Percentiles rank a stretch among this genome's conserved stretches.
phyloP scores from a whole-genome alignment of 2,888 invertebrate genomes.

The Cerastoderma edule region DNA sequence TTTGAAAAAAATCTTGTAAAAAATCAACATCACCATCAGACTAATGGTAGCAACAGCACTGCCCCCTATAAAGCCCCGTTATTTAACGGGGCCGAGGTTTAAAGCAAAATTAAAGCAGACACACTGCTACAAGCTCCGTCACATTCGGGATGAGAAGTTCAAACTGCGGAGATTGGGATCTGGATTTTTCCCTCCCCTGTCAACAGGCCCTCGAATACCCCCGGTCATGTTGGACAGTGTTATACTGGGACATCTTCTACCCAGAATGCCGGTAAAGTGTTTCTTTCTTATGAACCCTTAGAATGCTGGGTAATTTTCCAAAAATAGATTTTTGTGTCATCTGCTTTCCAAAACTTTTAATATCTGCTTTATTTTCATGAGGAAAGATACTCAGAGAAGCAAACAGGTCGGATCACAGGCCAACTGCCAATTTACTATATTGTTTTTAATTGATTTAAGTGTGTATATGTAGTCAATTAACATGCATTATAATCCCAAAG shows the following conservation, averaged over 20 bases:
- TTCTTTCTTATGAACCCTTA: neutral
- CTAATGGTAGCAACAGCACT: conserved; percentile 52
- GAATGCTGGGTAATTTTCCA: neutral
- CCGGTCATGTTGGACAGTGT: conserved; percentile 69
- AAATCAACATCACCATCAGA: conserved; percentile 8
- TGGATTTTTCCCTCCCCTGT: conserved; percentile 63
- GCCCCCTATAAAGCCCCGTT: conserved; percentile 38
- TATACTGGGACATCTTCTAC: conserved; percentile 69
- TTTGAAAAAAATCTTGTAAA: no score
- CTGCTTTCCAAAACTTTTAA: no score
- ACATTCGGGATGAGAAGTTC: conserved; percentile 47
- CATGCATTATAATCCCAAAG: no score
- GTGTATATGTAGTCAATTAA: no score
- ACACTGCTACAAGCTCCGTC: conserved; percentile 60
- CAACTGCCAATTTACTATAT: no score
- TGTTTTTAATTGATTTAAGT: neutral
- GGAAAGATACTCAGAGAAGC: no score
- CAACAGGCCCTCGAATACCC: conserved; percentile 7
- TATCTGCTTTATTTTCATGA: no score
- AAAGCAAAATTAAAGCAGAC: conserved; percentile 55
- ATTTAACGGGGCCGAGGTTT: conserved; percentile 27
- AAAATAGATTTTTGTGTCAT: no score
- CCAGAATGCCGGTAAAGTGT: conserved; percentile 59
- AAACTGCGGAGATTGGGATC: conserved; percentile 72
- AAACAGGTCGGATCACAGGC: no score